Conservation (phyloP, 2,113 vertebrate genomes). For the Melanocharis versteri region DNA sequence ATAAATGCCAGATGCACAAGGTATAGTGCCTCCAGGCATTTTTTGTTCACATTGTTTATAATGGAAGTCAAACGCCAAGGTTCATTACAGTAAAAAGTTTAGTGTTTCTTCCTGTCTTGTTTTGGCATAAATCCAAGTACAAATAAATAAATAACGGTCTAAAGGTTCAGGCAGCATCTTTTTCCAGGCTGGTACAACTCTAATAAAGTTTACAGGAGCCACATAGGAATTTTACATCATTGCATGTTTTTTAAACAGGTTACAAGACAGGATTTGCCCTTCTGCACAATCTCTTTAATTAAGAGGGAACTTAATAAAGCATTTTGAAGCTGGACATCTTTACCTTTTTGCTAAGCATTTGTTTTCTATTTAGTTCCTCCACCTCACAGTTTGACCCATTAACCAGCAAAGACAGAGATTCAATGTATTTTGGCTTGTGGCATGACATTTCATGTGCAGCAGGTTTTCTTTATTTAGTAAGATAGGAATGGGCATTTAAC, state of each 20-base stretch:
- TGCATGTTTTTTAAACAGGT: not conserved
- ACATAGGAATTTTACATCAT: not conserved
- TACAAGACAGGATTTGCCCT: not conserved
- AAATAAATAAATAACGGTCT: slow-evolving; percentile 25
- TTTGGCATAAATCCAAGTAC: slow-evolving; percentile 19
- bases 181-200: not conserved
- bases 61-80: slow-evolving; percentile 58
- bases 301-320: not conserved
- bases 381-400: not conserved
- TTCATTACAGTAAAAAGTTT: slow-evolving; percentile 57
- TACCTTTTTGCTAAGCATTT: not conserved
- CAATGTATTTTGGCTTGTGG: not conserved
- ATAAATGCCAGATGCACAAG: slow-evolving; percentile 53
- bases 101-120: slow-evolving; percentile 24
- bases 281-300: not conserved
- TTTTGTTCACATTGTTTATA: slow-evolving; percentile 50
- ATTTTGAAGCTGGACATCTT: not conserved
- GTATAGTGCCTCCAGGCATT: slow-evolving; percentile 37
- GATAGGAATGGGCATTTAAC: not conserved
- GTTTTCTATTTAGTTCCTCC: not conserved
- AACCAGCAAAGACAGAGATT: not conserved
- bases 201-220: not conserved
- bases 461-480: not conserved
- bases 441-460: not conserved
- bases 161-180: not conserved